These are phyloP conservation scores for Corythoichthys haematopterus DNA, from an alignment of 2,113 vertebrate genomes.

Conservation along the genomic window DNA sequence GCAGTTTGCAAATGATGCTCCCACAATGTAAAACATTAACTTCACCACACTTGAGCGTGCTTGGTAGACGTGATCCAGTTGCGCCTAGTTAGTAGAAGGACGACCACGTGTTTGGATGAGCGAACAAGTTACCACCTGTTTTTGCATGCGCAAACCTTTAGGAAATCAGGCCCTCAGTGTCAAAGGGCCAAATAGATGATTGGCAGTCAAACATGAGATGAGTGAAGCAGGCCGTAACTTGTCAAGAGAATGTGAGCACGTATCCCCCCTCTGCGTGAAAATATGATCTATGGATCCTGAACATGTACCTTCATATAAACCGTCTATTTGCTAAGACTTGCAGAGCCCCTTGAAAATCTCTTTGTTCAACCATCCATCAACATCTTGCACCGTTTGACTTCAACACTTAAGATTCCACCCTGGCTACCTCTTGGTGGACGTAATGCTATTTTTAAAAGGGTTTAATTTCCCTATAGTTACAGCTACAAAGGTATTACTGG, in stretches of 20 bases:
- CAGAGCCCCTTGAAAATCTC: constrained; percentile 16
- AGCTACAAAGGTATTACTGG: neutral
- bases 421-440: neutral
- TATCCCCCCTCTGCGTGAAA: constrained; percentile 21
- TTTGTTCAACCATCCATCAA: constrained; percentile 34
- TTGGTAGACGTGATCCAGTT: neutral
- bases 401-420: constrained; percentile 17
- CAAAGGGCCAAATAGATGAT: constrained; percentile 7
- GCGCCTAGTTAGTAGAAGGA: neutral
- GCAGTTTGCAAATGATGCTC: too few relatives aligned
- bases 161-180: neutral
- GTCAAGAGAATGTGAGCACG: constrained; percentile 41
- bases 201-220: constrained; percentile 24
- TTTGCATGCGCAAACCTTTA: neutral
- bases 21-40: too few relatives aligned
- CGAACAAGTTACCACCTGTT: neutral
- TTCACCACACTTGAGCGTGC: too few relatives aligned
- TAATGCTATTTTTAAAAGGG: constrained; percentile 2
- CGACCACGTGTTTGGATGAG: neutral
- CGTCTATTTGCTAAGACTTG: constrained; percentile 44
- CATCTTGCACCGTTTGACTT: constrained; percentile 18
- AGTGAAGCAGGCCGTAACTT: constrained; percentile 56
- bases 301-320: constrained; percentile 42
- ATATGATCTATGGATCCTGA: constrained; percentile 32
- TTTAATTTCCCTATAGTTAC: neutral